phyloP scores from a whole-genome alignment of 2,888 invertebrate genomes.

The Cantharis nigra region DNA sequence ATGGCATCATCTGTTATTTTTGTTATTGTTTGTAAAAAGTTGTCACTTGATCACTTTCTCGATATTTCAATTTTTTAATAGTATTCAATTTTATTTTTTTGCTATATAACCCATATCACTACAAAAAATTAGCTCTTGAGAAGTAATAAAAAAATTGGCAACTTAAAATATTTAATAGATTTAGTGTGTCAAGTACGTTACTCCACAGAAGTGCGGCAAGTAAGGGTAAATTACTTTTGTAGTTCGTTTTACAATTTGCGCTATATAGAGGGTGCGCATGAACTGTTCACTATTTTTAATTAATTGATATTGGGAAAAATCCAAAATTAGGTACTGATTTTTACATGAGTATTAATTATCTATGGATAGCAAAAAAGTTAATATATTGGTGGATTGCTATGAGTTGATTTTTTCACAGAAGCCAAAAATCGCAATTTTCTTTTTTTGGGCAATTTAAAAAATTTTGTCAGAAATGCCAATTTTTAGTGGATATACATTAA shows the following conservation, averaged over 20 bases:
- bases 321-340: neutral
- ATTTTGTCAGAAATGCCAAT: neutral
- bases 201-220: too few relatives aligned
- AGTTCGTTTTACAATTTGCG: neutral
- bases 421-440: neutral
- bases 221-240: neutral
- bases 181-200: too few relatives aligned
- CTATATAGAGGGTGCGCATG: neutral
- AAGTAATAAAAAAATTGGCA: too few relatives aligned
- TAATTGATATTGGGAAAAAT: neutral
- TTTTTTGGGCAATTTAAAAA: neutral
- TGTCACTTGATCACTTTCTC: too few relatives aligned
- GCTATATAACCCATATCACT: too few relatives aligned
- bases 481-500: constrained; percentile 8
- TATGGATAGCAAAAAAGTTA: neutral
- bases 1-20: too few relatives aligned
- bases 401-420: neutral
- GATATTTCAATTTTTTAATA: too few relatives aligned
- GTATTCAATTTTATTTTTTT: too few relatives aligned
- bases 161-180: too few relatives aligned
- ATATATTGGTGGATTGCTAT: neutral
- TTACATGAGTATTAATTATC: neutral
- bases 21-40: too few relatives aligned
- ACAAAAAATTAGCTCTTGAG: too few relatives aligned
- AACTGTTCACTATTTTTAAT: neutral